Conservation (phyloP, 1,140 invertebrate species). For the Drosophila pruinosa region DNA sequence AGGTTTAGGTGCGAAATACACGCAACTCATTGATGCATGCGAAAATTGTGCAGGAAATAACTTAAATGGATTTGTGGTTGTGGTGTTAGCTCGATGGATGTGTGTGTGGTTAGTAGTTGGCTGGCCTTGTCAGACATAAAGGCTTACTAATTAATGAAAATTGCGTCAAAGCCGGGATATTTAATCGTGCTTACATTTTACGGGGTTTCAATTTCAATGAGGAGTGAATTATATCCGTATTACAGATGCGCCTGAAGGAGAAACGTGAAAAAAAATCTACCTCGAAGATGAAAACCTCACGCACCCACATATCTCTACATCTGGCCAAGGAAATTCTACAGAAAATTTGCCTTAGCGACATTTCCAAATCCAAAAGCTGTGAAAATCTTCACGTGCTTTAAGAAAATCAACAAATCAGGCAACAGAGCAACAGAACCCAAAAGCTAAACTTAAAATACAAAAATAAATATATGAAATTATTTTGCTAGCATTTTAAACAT, state of each 20-base stretch:
- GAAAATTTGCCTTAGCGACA: conserved; percentile 93
- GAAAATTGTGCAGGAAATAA: conserved; percentile 71
- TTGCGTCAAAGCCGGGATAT: conserved; percentile 25
- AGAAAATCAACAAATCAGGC: conserved; percentile 52
- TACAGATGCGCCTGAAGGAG: conserved; percentile 89
- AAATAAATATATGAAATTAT: conserved; percentile 30
- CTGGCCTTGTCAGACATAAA: conserved; percentile 33
- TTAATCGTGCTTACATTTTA: conserved; percentile 41
- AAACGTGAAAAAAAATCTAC: conserved; percentile 87
- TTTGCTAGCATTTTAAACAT: conserved; percentile 47
- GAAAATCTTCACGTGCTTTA: conserved; percentile 95
- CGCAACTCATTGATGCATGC: conserved; percentile 75
- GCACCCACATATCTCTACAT: conserved; percentile 89
- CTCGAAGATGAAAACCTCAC: conserved; percentile 85
- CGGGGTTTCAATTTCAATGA: neutral
- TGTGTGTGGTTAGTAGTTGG: neutral
- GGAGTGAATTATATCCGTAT: neutral
- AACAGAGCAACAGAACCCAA: neutral
- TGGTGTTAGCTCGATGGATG: neutral
- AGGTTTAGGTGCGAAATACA: conserved; percentile 67
- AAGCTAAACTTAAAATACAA: conserved; percentile 12
- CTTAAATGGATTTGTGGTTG: conserved; percentile 66
- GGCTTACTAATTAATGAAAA: conserved; percentile 74
- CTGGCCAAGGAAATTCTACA: conserved; percentile 91
- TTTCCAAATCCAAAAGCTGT: conserved; percentile 94